Percentiles rank a stretch among this genome's conserved stretches.
These are phyloP conservation scores for human DNA, from an alignment of 2,113 vertebrate genomes.

Conservation along the genomic window GRCh38 chr3:40796501-40797000, in stretches of 20 bases:
- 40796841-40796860: not conserved
- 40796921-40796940: not conserved
- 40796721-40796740: not conserved
- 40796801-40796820: not conserved
- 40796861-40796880: not conserved
- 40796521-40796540: not conserved
- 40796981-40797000: slow-evolving; percentile 41
- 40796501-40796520: not conserved
- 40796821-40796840: not conserved
- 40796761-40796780: not conserved
- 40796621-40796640: not conserved
- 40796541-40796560: not conserved
- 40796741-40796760: not conserved
- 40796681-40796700: not conserved
- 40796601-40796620: not conserved
- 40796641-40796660: not conserved
- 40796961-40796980: slow-evolving; percentile 44
- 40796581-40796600: not conserved
- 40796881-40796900: not conserved
- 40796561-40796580: not conserved
- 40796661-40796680: not conserved
- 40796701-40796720: not conserved
- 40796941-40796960: slow-evolving; percentile 52
- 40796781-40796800: not conserved
- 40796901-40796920: not conserved